Base-by-base conservation (phyloP, 2,797 vertebrate genomes). In the Centroberyx gerrardi region DNA sequence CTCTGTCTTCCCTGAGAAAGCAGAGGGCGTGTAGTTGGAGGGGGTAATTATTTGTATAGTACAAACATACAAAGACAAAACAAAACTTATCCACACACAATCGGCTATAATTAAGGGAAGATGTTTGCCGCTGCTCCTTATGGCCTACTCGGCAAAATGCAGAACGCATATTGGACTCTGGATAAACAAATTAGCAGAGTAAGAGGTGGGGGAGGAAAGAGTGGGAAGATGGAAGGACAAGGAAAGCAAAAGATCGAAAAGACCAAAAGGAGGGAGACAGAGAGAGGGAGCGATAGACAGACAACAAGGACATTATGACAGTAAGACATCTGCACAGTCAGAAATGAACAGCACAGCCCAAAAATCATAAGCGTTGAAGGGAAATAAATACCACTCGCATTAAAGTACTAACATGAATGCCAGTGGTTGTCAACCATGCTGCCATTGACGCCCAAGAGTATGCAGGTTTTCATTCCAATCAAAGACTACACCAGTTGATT, bases 1-100 rank as follows among this genome's bases (percentile, higher is more conserved):
- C 97, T 90, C 96, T 94, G 72, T 94, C 74, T 0, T 97, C 97
- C 78, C 97, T 98, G 84, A 59, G 29, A 52, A 27, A 68, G 2
- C 38, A 78, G 6, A 54, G 12, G 46, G 46, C 3, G 46, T 17
- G 15, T 52, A 80, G 88, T 22, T 22, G 68, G 55, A 77, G 77
- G 59, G 28, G 56, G 8, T 68, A 38, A 18, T 0, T 0, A 60
- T 36, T 13, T 27, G 0, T 48, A 54, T 0, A 1, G 17, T 46
- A 14, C 15, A 12, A 61, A 53, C 17, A 79, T 33, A 54, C 3
- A 29, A 0, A 60, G 7, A 1, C 1, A 8, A 40, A 6, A 40
- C 7, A 40, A 40, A 40, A 2, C 38, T 2, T 40, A 40, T 2
- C 38, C 2, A 9, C 38, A 40, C 38, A 10, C 8, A 40, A 36